Evolutionary conservation across 1,140 invertebrate species (phyloP).

Genomic region (Drosophila santomea): DNA sequence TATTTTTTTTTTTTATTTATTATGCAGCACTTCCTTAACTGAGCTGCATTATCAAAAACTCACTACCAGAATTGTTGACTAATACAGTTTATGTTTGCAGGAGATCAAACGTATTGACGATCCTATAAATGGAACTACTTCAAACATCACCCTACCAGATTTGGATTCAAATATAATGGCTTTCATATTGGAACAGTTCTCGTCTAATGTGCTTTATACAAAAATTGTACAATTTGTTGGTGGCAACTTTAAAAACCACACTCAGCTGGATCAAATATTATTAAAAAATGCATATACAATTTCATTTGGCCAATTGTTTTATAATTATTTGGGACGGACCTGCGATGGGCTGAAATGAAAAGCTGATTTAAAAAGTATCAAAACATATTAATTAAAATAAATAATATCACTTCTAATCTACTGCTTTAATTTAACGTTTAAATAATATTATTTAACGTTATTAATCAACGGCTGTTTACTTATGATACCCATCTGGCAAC

Average conservation of each 20-base stretch:
- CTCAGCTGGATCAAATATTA: not conserved
- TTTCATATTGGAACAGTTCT: slow-evolving; percentile 3
- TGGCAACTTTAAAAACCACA: not conserved
- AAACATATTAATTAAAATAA: no score
- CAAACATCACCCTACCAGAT: not conserved
- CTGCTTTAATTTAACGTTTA: no score
- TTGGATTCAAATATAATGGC: slow-evolving; percentile 3
- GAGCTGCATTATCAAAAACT: slow-evolving; percentile 15
- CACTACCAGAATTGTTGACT: slow-evolving; percentile 1
- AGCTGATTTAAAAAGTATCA: not conserved
- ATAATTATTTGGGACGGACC: not conserved
- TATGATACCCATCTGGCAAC: not conserved
- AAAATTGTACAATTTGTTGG: slow-evolving; percentile 2
- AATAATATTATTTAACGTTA: not conserved
- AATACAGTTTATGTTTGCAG: slow-evolving; percentile 45
- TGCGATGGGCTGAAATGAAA: not conserved
- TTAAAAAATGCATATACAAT: slow-evolving; percentile 13
- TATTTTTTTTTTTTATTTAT: not conserved
- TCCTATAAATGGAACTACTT: not conserved
- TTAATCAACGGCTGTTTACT: not conserved
- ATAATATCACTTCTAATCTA: no score
- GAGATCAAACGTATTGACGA: slow-evolving; percentile 25
- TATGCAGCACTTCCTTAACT: slow-evolving; percentile 9
- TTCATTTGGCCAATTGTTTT: not conserved
- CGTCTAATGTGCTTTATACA: not conserved